Evolutionary conservation across 2,113 vertebrate genomes (phyloP).

Genomic region (Corythaixoides concolor): DNA sequence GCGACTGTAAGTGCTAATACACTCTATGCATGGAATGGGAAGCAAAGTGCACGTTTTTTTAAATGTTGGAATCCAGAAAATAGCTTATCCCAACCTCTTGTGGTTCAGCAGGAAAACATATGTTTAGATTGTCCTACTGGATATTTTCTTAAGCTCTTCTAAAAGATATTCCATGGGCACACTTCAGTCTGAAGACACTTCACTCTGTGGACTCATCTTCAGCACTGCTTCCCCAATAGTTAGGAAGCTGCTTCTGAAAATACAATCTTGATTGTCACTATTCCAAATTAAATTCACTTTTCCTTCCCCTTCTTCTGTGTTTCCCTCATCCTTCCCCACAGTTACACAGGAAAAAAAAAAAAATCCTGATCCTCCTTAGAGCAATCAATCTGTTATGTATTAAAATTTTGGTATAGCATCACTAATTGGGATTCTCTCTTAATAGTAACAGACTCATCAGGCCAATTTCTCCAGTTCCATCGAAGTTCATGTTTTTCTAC

Average conservation of each 20-base stretch:
- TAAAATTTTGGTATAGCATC: background rate
- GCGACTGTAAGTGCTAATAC: background rate
- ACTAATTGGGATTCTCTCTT: background rate
- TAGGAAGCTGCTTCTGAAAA: background rate
- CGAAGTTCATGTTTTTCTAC: background rate
- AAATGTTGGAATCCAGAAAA: background rate
- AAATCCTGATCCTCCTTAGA: background rate
- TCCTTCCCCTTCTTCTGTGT: background rate
- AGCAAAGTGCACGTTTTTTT: background rate
- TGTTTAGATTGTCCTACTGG: background rate
- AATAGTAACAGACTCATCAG: background rate
- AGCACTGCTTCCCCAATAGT: background rate
- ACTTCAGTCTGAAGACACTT: background rate
- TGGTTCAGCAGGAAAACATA: background rate
- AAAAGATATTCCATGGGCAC: background rate
- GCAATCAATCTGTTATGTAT: background rate
- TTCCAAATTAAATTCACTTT: background rate
- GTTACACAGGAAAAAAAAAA: background rate
- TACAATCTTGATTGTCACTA: background rate
- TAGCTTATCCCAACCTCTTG: background rate
- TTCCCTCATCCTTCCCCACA: background rate
- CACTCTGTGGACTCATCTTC: background rate
- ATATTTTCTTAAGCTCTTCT: background rate
- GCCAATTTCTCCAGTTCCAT: background rate
- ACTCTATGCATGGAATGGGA: background rate